Base-by-base conservation (phyloP, 2,113 vertebrate genomes). In the Loxodonta africana region DNA sequence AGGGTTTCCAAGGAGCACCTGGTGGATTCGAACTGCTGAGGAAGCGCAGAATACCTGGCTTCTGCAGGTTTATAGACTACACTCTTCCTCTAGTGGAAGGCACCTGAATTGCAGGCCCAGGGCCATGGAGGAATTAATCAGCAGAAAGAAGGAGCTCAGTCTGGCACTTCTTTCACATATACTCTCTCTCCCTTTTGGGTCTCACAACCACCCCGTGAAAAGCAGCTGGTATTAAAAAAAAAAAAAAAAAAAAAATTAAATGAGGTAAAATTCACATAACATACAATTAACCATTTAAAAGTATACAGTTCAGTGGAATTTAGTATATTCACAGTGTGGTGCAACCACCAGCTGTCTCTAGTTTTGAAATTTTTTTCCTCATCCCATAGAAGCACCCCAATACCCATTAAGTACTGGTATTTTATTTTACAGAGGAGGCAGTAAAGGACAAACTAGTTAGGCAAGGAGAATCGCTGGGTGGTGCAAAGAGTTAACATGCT, bases 41-140 rank as follows among this genome's bases (percentile, higher is more conserved):
- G 23, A 41, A 60, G 33, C 6, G 4, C 10, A 2, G 15, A 33
- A 25, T 5, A 23, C 4, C 57, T 71, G 21, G 0, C 10, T 89
- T 88, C 44, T 37, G n/a, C 7, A 77, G 67, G 28, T 6, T 78
- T n/a, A 11, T 14, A 44, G 60, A 8, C 26, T 63, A 17, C 26
- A 12, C 23, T 67, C 5, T 33, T 15, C 28, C 91, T 91, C 89
- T 89, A 81, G 91, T 69, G 85, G 78, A 21, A 76, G 4, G 5
- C 5, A n/a, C n/a, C 44, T 90, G 84, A 96, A 96, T 91, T 97
- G 82, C 67, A 97, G 78, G 78, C 48, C 76, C 92, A 86, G 90
- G 44, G 44, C n/a, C 78, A 69, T 33, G 9, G 28, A 81, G 33
- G 30, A 10, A n/a, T 2, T 53, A 6, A 11, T 62, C 28, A 80